A percentile compares a stretch with the other conserved stretches of the same genome.
Evolutionary conservation across 2,113 vertebrate species (phyloP).

Genomic region (Rhabdomys dilectus): DNA sequence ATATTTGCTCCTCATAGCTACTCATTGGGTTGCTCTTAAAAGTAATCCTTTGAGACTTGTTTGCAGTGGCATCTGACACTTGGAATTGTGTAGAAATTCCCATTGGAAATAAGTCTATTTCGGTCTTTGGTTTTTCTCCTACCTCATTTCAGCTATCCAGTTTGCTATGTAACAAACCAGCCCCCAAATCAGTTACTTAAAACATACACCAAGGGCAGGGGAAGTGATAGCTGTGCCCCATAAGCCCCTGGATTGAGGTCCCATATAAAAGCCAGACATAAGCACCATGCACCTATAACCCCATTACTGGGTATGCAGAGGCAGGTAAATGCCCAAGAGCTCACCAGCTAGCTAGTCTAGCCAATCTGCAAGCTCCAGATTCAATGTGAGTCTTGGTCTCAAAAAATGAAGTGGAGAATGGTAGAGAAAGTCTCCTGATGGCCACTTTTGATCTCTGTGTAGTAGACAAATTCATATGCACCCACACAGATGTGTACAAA

Average conservation of each 20-base stretch:
- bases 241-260: neutral
- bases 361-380: neutral
- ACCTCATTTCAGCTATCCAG: neutral
- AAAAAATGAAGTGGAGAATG: neutral
- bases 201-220: neutral
- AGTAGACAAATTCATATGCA: neutral
- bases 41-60: neutral
- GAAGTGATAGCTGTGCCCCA: neutral
- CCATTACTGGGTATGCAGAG: neutral
- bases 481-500: neutral
- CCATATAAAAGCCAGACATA: neutral
- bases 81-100: neutral
- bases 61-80: neutral
- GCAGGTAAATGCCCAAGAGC: neutral
- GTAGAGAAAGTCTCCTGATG: neutral
- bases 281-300: neutral
- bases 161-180: neutral
- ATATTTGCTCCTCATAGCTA: neutral
- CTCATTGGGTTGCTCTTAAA: conserved; percentile 9
- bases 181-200: neutral
- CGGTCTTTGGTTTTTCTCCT: too few relatives aligned
- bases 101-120: neutral
- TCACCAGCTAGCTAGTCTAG: neutral
- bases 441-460: neutral
- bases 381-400: neutral